phyloP scores from a whole-genome alignment of 1,140 invertebrate genomes.

The Goniozus legneri region DNA sequence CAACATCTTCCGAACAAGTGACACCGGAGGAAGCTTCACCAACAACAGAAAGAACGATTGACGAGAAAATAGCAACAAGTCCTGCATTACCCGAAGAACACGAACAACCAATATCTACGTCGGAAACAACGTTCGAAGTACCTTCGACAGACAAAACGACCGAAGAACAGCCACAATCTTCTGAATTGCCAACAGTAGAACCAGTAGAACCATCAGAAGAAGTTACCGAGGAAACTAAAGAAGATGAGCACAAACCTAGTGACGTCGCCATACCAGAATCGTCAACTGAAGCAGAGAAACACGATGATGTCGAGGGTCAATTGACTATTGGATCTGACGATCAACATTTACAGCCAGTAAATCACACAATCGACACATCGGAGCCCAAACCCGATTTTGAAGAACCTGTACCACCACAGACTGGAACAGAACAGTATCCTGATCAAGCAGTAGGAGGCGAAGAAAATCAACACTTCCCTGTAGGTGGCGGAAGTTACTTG shows the following conservation, averaged over 20 bases:
- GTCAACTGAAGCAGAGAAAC: conserved; percentile 19
- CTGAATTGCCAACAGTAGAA: conserved; percentile 2
- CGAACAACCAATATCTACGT: not conserved
- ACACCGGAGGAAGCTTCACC: conserved; percentile 2
- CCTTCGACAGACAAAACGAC: not conserved
- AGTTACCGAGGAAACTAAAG: conserved; percentile 15
- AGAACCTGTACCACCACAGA: conserved; percentile 3
- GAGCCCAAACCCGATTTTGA: conserved; percentile 1
- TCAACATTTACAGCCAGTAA: conserved; percentile 13
- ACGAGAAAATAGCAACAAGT: not conserved
- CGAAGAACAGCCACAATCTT: conserved; percentile 6
- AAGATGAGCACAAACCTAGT: too few species aligned
- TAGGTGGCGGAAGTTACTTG: conserved; percentile 35
- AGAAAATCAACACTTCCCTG: conserved; percentile 42
- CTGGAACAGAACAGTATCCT: conserved; percentile 31
- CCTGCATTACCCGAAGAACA: not conserved
- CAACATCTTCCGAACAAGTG: too few species aligned
- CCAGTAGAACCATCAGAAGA: conserved; percentile 8
- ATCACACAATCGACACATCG: conserved; percentile 8
- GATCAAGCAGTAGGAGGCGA: conserved; percentile 31
- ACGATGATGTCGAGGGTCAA: conserved; percentile 22
- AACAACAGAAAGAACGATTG: conserved; percentile 1
- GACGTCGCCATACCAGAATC: conserved; percentile 24
- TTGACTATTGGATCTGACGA: conserved; percentile 20
- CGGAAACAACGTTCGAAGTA: not conserved